These are phyloP conservation scores for Liasis olivaceus DNA, from an alignment of 2,797 vertebrate species.

Conservation along the genomic window DNA sequence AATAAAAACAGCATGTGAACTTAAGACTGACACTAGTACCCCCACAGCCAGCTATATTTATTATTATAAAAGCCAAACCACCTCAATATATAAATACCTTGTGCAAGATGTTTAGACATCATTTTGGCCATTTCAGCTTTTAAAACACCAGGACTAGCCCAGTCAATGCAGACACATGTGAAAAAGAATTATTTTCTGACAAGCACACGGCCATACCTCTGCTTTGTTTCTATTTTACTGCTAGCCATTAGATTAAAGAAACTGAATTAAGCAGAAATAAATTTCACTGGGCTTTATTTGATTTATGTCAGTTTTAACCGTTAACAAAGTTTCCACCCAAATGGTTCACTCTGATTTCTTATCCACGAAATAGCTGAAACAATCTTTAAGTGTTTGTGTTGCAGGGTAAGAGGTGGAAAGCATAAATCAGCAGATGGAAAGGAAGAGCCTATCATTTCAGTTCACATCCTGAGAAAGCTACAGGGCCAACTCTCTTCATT, in stretches of 20 bases:
- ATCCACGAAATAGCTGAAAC: neutral
- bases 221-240: neutral
- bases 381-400: neutral
- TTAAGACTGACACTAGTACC: neutral
- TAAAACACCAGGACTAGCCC: neutral
- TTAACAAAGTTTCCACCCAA: neutral
- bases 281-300: neutral
- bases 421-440: constrained; percentile 42
- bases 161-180: neutral
- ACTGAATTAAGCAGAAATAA: neutral
- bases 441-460: constrained; percentile 24
- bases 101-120: neutral
- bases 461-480: constrained; percentile 2
- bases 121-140: neutral
- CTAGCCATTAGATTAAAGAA: neutral
- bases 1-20: neutral
- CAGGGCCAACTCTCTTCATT: constrained; percentile 11
- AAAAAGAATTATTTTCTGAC: neutral
- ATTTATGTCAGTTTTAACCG: neutral
- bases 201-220: neutral
- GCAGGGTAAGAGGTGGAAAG: constrained; percentile 14
- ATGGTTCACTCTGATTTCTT: neutral
- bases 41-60: neutral
- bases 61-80: neutral
- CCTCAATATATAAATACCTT: neutral